A percentile compares a stretch with the other conserved stretches of the same genome.
phyloP scores from a whole-genome alignment of 2,113 vertebrate species.

The Polyodon spathula region DNA sequence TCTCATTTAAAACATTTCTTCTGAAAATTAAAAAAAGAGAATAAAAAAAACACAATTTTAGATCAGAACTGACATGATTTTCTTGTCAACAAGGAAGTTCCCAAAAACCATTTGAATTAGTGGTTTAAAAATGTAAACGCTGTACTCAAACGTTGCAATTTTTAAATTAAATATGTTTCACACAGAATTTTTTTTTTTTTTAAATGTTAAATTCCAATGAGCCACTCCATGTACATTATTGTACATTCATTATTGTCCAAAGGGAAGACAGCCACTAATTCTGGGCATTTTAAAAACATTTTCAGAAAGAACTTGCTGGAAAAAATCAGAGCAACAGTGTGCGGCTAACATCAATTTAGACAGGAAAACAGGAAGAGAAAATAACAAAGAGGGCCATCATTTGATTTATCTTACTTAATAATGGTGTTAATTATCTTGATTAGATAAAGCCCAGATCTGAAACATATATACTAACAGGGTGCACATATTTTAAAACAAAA shows the following conservation, averaged over 20 bases:
- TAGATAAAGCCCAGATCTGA: slow-evolving; percentile 6
- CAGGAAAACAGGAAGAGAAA: slow-evolving; percentile 8
- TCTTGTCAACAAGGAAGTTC: slow-evolving; percentile 71
- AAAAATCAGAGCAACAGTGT: slow-evolving; percentile 18
- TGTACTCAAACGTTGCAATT: too few relatives aligned
- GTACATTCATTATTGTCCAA: slow-evolving; percentile 73
- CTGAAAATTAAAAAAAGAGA: slow-evolving; percentile 40
- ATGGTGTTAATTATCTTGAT: neutral
- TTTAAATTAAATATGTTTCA: too few relatives aligned
- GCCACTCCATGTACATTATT: slow-evolving; percentile 19
- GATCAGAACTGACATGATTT: slow-evolving; percentile 69
- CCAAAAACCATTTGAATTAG: slow-evolving; percentile 75
- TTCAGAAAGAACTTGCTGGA: slow-evolving; percentile 3
- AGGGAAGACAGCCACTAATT: slow-evolving; percentile 69
- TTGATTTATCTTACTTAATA: neutral
- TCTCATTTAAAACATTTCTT: slow-evolving; percentile 58
- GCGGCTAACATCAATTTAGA: slow-evolving; percentile 38
- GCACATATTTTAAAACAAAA: too few relatives aligned
- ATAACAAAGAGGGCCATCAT: neutral
- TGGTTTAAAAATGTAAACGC: slow-evolving; percentile 51
- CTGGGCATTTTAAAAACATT: slow-evolving; percentile 35
- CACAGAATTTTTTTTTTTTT: too few relatives aligned
- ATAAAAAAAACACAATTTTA: slow-evolving; percentile 44
- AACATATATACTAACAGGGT: neutral
- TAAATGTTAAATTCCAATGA: too few relatives aligned